A percentile compares a stretch with the other conserved stretches of the same genome.
Evolutionary conservation across 2,113 vertebrate species (phyloP).

Genomic region (Pelodiscus sinensis): DNA sequence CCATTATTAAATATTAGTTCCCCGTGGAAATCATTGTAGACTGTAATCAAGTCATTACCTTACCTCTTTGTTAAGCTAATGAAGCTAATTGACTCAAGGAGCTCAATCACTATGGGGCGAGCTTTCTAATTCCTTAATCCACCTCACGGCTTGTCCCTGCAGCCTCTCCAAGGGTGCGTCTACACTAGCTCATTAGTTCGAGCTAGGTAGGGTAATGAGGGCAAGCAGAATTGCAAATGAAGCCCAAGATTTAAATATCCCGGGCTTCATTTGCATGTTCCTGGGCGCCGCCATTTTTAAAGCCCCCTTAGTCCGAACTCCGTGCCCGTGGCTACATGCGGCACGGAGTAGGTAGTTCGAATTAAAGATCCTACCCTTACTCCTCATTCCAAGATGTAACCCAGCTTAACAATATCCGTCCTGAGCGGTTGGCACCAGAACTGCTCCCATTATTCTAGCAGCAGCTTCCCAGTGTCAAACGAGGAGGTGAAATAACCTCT

Average conservation of each 20-base stretch:
- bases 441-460: background rate
- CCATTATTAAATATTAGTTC: background rate
- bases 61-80: background rate
- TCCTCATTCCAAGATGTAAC: too few relatives aligned
- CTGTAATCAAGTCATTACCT: background rate
- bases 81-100: background rate
- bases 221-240: too few relatives aligned
- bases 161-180: background rate
- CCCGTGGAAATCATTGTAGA: background rate
- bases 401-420: background rate
- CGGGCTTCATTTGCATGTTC: too few relatives aligned
- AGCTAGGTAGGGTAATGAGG: too few relatives aligned
- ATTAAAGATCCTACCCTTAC: too few relatives aligned
- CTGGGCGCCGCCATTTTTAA: too few relatives aligned
- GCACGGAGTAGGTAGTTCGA: too few relatives aligned
- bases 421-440: background rate
- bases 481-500: background rate
- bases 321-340: too few relatives aligned
- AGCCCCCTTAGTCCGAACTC: too few relatives aligned
- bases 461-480: background rate
- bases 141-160: background rate
- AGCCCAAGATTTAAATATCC: too few relatives aligned
- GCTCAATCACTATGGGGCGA: background rate
- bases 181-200: too few relatives aligned
- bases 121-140: background rate